Evolutionary conservation across 2,797 vertebrate genomes (phyloP), one percentile per base, ranked within the genome.

Genomic region (Microchirus variegatus): DNA sequence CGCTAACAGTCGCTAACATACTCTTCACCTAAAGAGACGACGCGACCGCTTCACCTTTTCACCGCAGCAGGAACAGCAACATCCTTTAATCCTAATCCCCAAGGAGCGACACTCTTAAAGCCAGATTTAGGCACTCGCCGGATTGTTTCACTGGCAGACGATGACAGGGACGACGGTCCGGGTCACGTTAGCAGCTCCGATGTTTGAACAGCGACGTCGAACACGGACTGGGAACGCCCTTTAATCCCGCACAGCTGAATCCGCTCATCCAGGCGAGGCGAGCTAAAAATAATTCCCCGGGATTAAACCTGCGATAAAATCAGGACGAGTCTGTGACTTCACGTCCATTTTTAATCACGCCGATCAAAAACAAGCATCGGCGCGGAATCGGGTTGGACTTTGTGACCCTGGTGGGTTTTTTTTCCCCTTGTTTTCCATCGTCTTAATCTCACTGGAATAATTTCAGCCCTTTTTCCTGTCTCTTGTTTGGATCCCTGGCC

Each of bases 181-280:
- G n/a, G n/a, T n/a, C n/a, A n/a, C n/a, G n/a, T n/a, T n/a, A n/a
- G n/a, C n/a, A n/a, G n/a, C n/a, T n/a, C n/a, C n/a, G n/a, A n/a
- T n/a, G n/a, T n/a, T n/a, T n/a, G n/a, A n/a, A n/a, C n/a, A n/a
- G n/a, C n/a, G n/a, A n/a, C n/a, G n/a, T n/a, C n/a, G n/a, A n/a
- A n/a, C n/a, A n/a, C n/a, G 31, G 31, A 31, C 31, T 7, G 8
- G 31, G 31, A 31, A 31, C 31, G 1, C 31, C 31, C 7, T 31
- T 31, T 89, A 89, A 92, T 90, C 85, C 83, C 73, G 63, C 81
- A 76, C 89, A 91, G 82, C 84, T 91, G 87, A 90, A 60, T 77
- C 61, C 68, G 77, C 85, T 88, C 85, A 80, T 53, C 18, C 36
- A 5, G 16, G 54, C 67, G 62, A 22, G 22, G 41, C 3, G 12